Base-by-base conservation (phyloP, 2,888 invertebrate genomes). In the Vesta saturnalis region DNA sequence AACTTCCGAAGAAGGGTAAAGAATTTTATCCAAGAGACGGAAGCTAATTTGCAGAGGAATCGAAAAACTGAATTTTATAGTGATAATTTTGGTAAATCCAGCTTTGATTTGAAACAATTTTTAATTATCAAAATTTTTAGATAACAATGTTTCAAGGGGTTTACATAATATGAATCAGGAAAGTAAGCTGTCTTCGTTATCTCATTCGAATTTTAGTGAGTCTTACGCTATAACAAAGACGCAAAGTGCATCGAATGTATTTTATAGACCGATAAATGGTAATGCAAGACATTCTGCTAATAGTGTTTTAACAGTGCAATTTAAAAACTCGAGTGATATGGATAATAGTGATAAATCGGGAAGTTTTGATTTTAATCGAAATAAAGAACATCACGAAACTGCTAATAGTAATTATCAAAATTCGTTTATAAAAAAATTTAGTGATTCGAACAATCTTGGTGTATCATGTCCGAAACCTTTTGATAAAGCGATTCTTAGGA, bases 11-110 rank as follows among this genome's bases (percentile, higher is more conserved):
- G 91, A 77, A 85, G 90, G 71, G 87, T 90, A 64, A 87, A 90
- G 77, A 89, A 91, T 80, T 92, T 93, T 83, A 92, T 92, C 80
- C 87, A 91, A 80, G 94, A 94, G 83, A 90, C 93, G 1, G 89
- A 91, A 83, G 89, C 92, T 63, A 89, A 92, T 86, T 83, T 94
- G 83, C 80, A 81, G 58, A 77, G 80, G 70, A 81, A 82, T 39
- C 77, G 83, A 55, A 67, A 63, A 58, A 67, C 70, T 18, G 73
- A 76, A 47, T 71, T 71, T 64, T 72, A 69, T 62, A 75, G 74
- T 60, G 74, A 75, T 70, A 67, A 63, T 60, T 71, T 68, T 47
- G 71, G 71, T 71, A 68, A 65, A 52, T 14, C 39, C n/a, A n/a
- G n/a, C n/a, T n/a, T n/a, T n/a, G n/a, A n/a, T n/a, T n/a, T 56